Evolutionary conservation across 1,140 invertebrate species (phyloP).

Genomic region (Ceratitis capitata): DNA sequence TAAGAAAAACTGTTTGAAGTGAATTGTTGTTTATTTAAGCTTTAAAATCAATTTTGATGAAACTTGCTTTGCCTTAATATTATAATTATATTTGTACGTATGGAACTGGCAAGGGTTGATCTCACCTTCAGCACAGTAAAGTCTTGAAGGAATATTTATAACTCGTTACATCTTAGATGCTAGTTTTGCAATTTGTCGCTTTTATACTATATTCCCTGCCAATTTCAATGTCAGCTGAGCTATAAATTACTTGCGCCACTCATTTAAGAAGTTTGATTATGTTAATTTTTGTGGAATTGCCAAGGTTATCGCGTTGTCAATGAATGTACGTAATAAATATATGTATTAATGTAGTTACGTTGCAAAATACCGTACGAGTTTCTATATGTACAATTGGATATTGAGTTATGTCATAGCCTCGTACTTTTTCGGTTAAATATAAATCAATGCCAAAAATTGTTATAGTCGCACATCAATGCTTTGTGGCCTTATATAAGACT

Average conservation of each 20-base stretch:
- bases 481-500: background rate
- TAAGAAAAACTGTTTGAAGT: no score
- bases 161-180: no score
- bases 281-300: background rate
- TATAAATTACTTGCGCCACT: background rate
- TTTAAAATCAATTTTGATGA: no score
- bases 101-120: no score
- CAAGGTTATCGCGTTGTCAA: background rate
- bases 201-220: background rate
- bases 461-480: background rate
- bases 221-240: background rate
- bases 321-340: background rate
- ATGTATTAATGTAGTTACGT: background rate
- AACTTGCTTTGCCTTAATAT: no score
- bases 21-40: no score
- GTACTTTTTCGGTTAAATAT: background rate
- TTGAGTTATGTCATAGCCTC: background rate
- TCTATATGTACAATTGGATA: background rate
- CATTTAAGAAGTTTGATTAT: constrained; percentile 1
- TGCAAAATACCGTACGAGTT: background rate
- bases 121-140: no score
- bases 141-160: no score
- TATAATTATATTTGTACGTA: no score
- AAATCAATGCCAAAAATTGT: constrained; percentile 10
- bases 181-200: background rate